Percentiles rank a stretch among this genome's conserved stretches.
Evolutionary conservation across 2,113 vertebrate genomes (phyloP).

Genomic region (Ranitomeya imitator): DNA sequence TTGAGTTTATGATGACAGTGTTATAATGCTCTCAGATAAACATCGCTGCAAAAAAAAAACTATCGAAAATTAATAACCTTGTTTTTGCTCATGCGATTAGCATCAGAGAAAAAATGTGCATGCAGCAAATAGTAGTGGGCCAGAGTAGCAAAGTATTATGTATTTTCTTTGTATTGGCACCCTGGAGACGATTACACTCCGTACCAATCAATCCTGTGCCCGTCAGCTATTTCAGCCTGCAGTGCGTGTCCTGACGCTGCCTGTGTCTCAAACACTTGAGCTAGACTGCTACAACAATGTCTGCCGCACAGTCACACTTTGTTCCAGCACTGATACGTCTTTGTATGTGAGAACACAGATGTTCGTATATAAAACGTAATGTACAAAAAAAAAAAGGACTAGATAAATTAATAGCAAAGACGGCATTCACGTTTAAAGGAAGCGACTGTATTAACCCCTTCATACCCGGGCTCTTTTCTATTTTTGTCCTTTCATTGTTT

Average conservation of each 20-base stretch:
- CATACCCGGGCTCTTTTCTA: too few species aligned
- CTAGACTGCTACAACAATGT: neutral
- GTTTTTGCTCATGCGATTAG: too few species aligned
- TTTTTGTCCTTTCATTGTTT: too few species aligned
- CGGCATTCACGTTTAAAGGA: neutral
- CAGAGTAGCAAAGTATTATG: neutral
- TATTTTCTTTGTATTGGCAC: neutral
- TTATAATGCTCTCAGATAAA: too few species aligned
- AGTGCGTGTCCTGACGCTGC: neutral
- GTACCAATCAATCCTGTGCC: neutral
- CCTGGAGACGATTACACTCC: neutral
- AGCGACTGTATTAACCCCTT: too few species aligned
- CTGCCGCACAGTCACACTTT: neutral
- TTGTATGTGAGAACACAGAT: neutral
- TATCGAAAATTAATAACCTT: too few species aligned
- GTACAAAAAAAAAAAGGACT: neutral
- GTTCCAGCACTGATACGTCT: neutral
- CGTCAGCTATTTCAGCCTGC: neutral
- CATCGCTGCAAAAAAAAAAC: too few species aligned
- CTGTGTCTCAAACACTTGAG: slow-evolving; percentile 1
- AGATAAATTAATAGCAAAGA: neutral
- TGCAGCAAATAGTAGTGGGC: neutral
- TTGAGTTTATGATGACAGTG: too few species aligned
- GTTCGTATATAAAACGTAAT: neutral
- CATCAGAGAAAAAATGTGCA: too few species aligned